Base-by-base conservation (phyloP, 1,140 invertebrate species). In the Drosophila kanapiae region DNA sequence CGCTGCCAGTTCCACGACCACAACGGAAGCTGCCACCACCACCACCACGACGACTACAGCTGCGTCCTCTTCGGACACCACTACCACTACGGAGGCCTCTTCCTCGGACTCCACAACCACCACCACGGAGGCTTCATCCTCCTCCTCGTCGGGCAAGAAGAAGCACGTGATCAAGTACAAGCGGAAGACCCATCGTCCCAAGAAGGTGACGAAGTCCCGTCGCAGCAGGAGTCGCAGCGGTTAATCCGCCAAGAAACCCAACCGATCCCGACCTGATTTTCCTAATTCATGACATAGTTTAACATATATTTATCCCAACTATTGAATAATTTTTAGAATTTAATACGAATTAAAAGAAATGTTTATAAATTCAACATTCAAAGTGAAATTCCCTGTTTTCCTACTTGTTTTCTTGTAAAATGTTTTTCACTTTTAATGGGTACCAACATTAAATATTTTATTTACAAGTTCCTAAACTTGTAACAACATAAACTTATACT, bases 51-150 rank as follows among this genome's bases (percentile, higher is more conserved):
- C 63, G 2, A 31, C 63, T 6, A 18, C 56, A 0, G 33, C 29
- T 10, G 47, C 63, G 7, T 45, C 62, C 33, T 23, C 23, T 1
- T 60, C 63, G 0, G 54, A 47, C 27, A 59, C 56, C 56, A 67
- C 64, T 9, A 68, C 64, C 0, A 67, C 64, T 2, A 49, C 56
- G 23, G 23, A 23, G 6, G 37, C 56, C 0, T n/a, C 23, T 0
- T 18, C 45, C 11, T 29, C 60, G 9, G 18, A 53, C 2, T 27
- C 7, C 11, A 47, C 63, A 40, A 65, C 63, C 3, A 58, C 63
- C 31, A 58, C 53, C 1, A 49, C 48, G n/a, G 58, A 47, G 31
- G 23, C 23, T 3, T 29, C 1, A 31, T 23, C 35, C 1, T 5
- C 33, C 4, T 13, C 53, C 7, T 27, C 37, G 6, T 33, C 54